Base-by-base conservation (phyloP, 2,888 invertebrate species). In the Campoletis raptor region DNA sequence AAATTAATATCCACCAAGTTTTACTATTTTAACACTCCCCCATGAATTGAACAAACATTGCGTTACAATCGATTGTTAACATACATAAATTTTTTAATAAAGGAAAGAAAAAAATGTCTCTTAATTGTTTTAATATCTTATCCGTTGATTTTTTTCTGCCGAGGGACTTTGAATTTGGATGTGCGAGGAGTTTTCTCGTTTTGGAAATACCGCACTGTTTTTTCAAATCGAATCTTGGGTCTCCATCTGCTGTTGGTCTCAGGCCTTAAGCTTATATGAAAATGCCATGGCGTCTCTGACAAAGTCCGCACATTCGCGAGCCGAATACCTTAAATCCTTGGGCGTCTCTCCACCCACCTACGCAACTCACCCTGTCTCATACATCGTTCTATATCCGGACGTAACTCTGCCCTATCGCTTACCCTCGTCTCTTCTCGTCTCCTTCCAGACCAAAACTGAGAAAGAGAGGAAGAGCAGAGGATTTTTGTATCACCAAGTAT, bases 261-360 rank as follows among this genome's bases (percentile, higher is more conserved):
- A 12, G 12, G 37, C 24, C 57, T 67, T 45, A 37, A 66, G 67
- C 79, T 67, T 66, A 79, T 83, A 83, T 69, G 83, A 67, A 83
- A 74, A 83, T 83, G 73, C 73, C 79, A 67, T 45, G 67, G 45
- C 66, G 72, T 67, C 67, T 67, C 45, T 24, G 67, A 67, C 67
- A 54, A 69, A 74, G 79, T 74, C 79, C 67, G 52, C 73, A 54
- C 79, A 79, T 79, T 79, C 80, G 61, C 76, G 74, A 61, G 48
- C 48, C 76, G 61, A 80, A 80, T 84, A 70, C 80, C 76, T 84
- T 70, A 54, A 84, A 84, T 76, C 80, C 70, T 70, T 70, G 52
- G 57, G 67, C 36, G 61, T 45, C 42, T 78, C 30, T n/a, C 54
- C 40, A 37, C 12, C 42, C 42, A 66, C 61, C 80, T 21, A 57